Evolutionary conservation across 2,888 invertebrate species (phyloP).

Genomic region (Diabrotica balteata): DNA sequence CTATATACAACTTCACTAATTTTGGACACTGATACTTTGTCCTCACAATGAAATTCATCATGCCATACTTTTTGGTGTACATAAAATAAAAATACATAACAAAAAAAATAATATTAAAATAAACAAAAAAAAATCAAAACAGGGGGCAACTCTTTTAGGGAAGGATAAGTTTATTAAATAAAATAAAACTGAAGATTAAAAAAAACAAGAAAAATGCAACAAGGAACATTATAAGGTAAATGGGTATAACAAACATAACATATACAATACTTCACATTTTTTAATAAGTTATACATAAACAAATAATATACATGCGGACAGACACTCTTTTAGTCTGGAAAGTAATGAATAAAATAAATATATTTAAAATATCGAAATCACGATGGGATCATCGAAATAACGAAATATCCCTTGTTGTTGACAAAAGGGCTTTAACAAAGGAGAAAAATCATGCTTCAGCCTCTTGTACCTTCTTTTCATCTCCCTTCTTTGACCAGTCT

Average conservation of each 20-base stretch:
- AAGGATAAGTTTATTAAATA: constrained; percentile 6
- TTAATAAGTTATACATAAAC: constrained; percentile 41
- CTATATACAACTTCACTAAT: too few relatives aligned
- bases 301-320: constrained; percentile 42
- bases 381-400: constrained; percentile 20
- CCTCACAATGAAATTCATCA: too few relatives aligned
- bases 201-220: constrained; percentile 4
- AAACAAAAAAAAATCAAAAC: neutral
- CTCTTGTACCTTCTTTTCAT: constrained; percentile 85
- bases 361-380: constrained; percentile 30
- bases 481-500: constrained; percentile 93
- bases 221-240: constrained; percentile 7
- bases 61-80: too few relatives aligned
- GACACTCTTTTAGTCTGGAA: constrained; percentile 30
- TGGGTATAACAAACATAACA: constrained; percentile 29
- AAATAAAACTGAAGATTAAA: constrained; percentile 21
- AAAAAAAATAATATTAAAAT: constrained; percentile 14
- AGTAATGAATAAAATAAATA: constrained; percentile 42
- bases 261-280: constrained; percentile 37
- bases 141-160: neutral
- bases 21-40: too few relatives aligned
- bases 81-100: constrained; percentile 18
- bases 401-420: constrained; percentile 17
- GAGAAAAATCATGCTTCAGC: constrained; percentile 76
- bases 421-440: constrained; percentile 26